These are phyloP conservation scores for Drosophila mojavensis DNA, from an alignment of 1,140 invertebrate species.

Conservation along the genomic window DNA sequence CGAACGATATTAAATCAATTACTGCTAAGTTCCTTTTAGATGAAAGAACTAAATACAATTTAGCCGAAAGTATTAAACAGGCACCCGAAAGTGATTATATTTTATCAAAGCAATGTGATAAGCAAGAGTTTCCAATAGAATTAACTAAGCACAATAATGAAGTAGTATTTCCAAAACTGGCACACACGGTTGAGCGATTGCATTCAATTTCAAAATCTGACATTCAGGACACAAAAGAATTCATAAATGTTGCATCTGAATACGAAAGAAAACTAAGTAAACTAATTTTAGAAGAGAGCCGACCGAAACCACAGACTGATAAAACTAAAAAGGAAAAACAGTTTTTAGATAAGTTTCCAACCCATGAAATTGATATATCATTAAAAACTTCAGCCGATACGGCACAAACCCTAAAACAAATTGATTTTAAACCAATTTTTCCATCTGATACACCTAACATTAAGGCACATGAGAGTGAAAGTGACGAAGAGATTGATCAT, in stretches of 20 bases:
- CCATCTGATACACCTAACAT: constrained; percentile 36
- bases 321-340: background rate
- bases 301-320: background rate
- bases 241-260: constrained; percentile 41
- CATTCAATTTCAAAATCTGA: constrained; percentile 69
- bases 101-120: constrained; percentile 52
- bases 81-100: constrained; percentile 36
- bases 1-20: constrained; percentile 31
- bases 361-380: background rate
- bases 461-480: constrained; percentile 47
- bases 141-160: constrained; percentile 19
- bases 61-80: constrained; percentile 42
- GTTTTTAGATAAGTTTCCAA: constrained; percentile 51
- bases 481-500: constrained; percentile 61
- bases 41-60: constrained; percentile 35
- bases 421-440: constrained; percentile 24
- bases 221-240: constrained; percentile 57
- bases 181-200: constrained; percentile 59
- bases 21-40: constrained; percentile 60
- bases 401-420: constrained; percentile 11
- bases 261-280: constrained; percentile 44
- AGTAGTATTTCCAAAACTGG: constrained; percentile 54
- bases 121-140: constrained; percentile 61
- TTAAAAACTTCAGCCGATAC: background rate
- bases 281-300: constrained; percentile 32